These are phyloP conservation scores for Drosophila niveifrons DNA, from an alignment of 2,888 invertebrate species.

Conservation along the genomic window DNA sequence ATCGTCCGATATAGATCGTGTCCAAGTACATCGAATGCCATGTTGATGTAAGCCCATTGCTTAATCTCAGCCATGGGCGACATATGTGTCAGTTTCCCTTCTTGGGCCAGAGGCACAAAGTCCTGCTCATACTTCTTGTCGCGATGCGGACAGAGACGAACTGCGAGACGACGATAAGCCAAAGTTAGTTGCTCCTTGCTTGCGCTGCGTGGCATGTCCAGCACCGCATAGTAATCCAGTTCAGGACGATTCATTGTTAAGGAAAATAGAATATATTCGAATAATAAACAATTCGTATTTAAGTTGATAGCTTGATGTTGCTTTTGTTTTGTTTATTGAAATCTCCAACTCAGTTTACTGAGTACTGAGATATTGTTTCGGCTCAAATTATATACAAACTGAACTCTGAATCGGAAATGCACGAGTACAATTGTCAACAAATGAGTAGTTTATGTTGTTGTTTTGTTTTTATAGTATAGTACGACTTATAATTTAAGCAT, in stretches of 20 bases:
- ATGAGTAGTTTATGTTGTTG: constrained; percentile 13
- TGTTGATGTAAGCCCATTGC: constrained; percentile 87
- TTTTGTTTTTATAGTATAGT: constrained; percentile 32
- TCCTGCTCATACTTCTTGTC: constrained; percentile 86
- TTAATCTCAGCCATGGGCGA: constrained; percentile 66
- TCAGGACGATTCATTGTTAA: constrained; percentile 77
- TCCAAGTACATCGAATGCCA: constrained; percentile 92
- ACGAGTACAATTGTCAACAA: constrained; percentile 26
- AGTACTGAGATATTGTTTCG: constrained; percentile 68
- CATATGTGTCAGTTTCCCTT: constrained; percentile 74
- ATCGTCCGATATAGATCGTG: constrained; percentile 88
- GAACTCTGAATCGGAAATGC: constrained; percentile 45
- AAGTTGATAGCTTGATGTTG: constrained; percentile 18
- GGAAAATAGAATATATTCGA: constrained; percentile 2
- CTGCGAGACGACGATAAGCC: constrained; percentile 87
- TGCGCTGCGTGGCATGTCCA: constrained; percentile 89
- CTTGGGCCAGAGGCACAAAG: constrained; percentile 85
- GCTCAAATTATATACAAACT: constrained; percentile 56
- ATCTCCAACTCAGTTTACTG: constrained; percentile 53
- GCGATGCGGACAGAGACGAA: constrained; percentile 86
- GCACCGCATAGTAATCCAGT: constrained; percentile 91
- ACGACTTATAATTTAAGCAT: constrained; percentile 46
- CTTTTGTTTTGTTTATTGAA: constrained; percentile 29
- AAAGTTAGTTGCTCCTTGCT: constrained; percentile 90
- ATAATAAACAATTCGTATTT: constrained; percentile 11